These are phyloP conservation scores for Bilobella aurantiaca DNA, from an alignment of 1,140 invertebrate genomes.

Conservation along the genomic window DNA sequence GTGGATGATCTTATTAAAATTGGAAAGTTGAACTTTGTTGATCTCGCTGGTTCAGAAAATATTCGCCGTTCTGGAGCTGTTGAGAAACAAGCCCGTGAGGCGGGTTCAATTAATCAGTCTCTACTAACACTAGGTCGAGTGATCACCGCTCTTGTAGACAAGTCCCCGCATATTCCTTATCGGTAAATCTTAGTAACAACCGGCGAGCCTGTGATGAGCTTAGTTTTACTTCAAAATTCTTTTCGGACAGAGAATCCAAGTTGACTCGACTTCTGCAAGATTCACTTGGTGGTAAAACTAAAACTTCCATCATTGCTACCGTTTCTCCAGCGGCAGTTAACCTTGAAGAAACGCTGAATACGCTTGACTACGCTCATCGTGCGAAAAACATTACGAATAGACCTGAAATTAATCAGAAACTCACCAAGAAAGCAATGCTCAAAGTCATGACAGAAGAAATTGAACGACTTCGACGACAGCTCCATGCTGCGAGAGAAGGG, in stretches of 20 bases:
- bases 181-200: constrained; percentile 48
- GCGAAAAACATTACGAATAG: constrained; percentile 93
- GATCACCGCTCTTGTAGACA: constrained; percentile 91
- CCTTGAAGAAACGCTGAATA: constrained; percentile 86
- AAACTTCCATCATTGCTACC: constrained; percentile 92
- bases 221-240: not conserved
- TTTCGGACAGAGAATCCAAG: constrained; percentile 67
- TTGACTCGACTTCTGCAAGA: constrained; percentile 87
- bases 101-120: constrained; percentile 92
- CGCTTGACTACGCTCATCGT: constrained; percentile 89
- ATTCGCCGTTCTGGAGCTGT: too few relatives aligned
- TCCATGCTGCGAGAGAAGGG: constrained; percentile 75
- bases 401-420: constrained; percentile 87
- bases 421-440: constrained; percentile 74
- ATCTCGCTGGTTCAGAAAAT: too few relatives aligned
- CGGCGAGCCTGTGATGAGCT: not conserved
- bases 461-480: constrained; percentile 68
- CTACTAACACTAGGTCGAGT: constrained; percentile 87
- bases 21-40: too few relatives aligned
- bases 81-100: constrained; percentile 65
- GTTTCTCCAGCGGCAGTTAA: constrained; percentile 79
- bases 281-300: constrained; percentile 86
- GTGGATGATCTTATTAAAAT: too few relatives aligned
- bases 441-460: constrained; percentile 86
- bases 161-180: constrained; percentile 85